Base-by-base conservation (phyloP, 2,888 invertebrate species). In the Drosophila subquinaria region DNA sequence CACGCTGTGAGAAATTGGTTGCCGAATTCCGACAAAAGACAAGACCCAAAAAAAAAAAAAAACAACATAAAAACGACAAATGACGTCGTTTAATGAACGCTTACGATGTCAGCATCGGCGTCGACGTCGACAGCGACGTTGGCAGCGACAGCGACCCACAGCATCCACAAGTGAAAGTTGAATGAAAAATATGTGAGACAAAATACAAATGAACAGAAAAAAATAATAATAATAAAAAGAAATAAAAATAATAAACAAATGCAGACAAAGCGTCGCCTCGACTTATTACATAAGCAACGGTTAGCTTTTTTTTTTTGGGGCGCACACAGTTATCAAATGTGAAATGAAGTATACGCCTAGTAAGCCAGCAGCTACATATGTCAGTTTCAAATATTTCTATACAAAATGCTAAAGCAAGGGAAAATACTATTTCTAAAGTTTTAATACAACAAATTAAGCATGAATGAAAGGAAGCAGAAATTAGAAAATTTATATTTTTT, bases 131-230 rank as follows among this genome's bases (percentile, higher is more conserved):
- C 59, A 20, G 38, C 13, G 50, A 15, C 64, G 59, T 20, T 17
- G 45, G 35, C 42, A 17, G 43, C 23, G 56, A 30, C 8, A 30
- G 65, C 69, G 77, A 68, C 65, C 78, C 69, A 70, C 85, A 80
- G 85, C 89, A 89, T 83, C 87, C 79, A 73, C 76, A 77, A 89
- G 85, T 86, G 85, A 86, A 86, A 86, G 85, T 89, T 79, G 63
- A 84, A 81, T 73, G 69, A 76, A 65, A 48, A 65, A 50, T 36
- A 50, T 23, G 23, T 0, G 23, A 23, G 42, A 57, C 59, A 53
- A 68, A 50, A 60, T 48, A 53, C 47, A 59, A 70, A 74, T 33
- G 59, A 71, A 65, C 43, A 60, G 60, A 63, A 73, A 63, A 62
- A 63, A 73, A 45, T 38, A 67, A 65, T 60, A 52, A 60, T 43